These are phyloP conservation scores for Apeltes quadracus DNA, from an alignment of 2,113 vertebrate genomes.

Conservation along the genomic window DNA sequence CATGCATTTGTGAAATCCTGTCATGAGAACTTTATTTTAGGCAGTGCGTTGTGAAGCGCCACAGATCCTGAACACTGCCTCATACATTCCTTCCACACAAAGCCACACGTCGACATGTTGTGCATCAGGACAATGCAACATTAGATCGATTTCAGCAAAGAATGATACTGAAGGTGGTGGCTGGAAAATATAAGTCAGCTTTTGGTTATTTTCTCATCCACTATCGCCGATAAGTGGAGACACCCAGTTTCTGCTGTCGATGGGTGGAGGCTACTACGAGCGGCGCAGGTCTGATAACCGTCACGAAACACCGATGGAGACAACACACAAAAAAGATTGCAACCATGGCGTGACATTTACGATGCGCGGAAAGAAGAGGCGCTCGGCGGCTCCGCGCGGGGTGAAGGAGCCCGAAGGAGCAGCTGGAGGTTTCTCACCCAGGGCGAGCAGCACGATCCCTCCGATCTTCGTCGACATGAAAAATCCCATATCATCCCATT, in stretches of 20 bases:
- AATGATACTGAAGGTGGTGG: constrained; percentile 4
- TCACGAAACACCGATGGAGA: constrained; percentile 32
- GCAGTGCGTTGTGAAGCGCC: constrained; percentile 3
- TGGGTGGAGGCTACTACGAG: constrained; percentile 21
- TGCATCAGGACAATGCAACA: not conserved
- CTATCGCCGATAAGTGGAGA: constrained; percentile 23
- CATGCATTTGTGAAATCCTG: not conserved
- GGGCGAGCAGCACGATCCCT: constrained; percentile 61
- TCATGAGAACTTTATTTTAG: not conserved
- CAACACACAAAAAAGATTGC: constrained; percentile 36
- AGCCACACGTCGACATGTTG: not conserved
- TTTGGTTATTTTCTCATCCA: not conserved
- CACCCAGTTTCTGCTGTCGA: constrained; percentile 7
- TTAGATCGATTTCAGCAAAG: not conserved
- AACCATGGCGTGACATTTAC: not conserved
- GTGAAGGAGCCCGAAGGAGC: not conserved
- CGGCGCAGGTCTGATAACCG: constrained; percentile 40
- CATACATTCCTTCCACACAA: constrained; percentile 6
- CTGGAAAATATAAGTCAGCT: not conserved
- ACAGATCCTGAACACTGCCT: constrained; percentile 19
- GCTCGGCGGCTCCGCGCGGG: not conserved
- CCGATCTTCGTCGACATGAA: constrained; percentile 72
- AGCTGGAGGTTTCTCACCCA: constrained; percentile 62
- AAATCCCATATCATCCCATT: constrained; percentile 80
- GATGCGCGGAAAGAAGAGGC: not conserved